Conservation (phyloP, 2,888 invertebrate genomes). For the Leucophora obtusa region DNA sequence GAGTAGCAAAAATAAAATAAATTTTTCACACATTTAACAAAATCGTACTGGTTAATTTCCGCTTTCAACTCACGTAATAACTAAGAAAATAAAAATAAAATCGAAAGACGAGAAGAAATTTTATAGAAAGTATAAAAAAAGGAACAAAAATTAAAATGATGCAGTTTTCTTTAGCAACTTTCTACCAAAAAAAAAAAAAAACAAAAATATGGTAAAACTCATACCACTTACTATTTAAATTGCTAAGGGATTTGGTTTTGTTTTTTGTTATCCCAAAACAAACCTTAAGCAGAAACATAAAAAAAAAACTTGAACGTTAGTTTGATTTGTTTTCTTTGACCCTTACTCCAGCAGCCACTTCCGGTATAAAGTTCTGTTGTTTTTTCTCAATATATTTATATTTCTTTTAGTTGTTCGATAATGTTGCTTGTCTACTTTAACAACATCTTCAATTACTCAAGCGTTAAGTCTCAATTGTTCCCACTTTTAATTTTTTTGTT, state of each 20-base stretch:
- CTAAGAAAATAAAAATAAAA: constrained; percentile 40
- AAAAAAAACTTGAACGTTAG: constrained; percentile 41
- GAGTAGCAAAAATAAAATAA: constrained; percentile 14
- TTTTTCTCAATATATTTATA: not conserved
- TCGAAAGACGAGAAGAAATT: not conserved
- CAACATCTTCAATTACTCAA: constrained; percentile 61
- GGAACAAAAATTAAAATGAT: constrained; percentile 42
- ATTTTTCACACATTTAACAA: constrained; percentile 43
- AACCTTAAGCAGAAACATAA: constrained; percentile 22
- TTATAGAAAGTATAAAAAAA: not conserved
- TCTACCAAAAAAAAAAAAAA: constrained; percentile 11
- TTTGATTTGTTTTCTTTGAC: constrained; percentile 52
- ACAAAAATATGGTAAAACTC: not conserved
- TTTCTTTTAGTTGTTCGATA: constrained; percentile 20
- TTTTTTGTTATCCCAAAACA: constrained; percentile 9
- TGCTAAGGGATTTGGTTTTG: constrained; percentile 24
- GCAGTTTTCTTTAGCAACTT: constrained; percentile 39
- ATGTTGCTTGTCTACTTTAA: constrained; percentile 51
- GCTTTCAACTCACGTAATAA: constrained; percentile 64
- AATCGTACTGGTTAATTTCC: constrained; percentile 58
- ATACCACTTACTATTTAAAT: constrained; percentile 18
- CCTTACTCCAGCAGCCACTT: constrained; percentile 42
- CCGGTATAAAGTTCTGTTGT: constrained; percentile 24
- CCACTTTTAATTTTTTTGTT: constrained; percentile 12
- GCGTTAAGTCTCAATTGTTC: constrained; percentile 62